Base-by-base conservation (phyloP, 2,113 vertebrate genomes). In the Hyaena hyaena region DNA sequence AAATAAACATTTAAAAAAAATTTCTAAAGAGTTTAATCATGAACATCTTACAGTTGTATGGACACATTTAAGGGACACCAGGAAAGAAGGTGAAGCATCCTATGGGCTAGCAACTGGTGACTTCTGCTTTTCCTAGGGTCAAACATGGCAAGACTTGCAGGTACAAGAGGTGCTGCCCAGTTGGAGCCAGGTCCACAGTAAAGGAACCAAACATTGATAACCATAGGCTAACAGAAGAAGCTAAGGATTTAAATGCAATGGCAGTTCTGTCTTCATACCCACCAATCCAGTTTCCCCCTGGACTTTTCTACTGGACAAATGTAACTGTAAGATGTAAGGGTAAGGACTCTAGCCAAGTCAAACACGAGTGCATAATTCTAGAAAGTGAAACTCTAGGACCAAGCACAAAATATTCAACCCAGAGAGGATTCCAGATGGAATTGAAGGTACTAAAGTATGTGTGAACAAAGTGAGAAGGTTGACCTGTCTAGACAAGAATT, bases 241-340 rank as follows among this genome's bases (percentile, higher is more conserved):
- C 4, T 1, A 23, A 21, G 50, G 24, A 55, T 48, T 16, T 77
- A 15, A 80, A 39, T 17, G 4, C 5, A 77, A 5, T 48, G 43
- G 5, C 1, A 73, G 3, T 35, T 87, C 7, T 88, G 31, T 39
- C 14, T 63, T 61, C 81, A 83, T 17, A n/a, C 11, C 5, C 4
- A 24, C 1, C 0, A 0, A 66, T 11, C 15, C 14, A 50, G 33
- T 79, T 26, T 43, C 10, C 24, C 48, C 31, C 1, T 79, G 45
- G 16, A 55, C 21, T 58, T 86, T 90, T 86, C 81, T 39, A 24
- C 4, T 61, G 16, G 15, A 68, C 6, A 93, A 66, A 81, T 12
- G 7, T 12, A 86, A 43, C 43, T 81, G 0, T 48, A 58, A 81
- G 3, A 0, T 6, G 9, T 61, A 81, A 65, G 28, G 28, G 21